A percentile compares a stretch with the other conserved stretches of the same genome.
Evolutionary conservation across 2,888 invertebrate genomes (phyloP).

Genomic region (Ligdia adustata): DNA sequence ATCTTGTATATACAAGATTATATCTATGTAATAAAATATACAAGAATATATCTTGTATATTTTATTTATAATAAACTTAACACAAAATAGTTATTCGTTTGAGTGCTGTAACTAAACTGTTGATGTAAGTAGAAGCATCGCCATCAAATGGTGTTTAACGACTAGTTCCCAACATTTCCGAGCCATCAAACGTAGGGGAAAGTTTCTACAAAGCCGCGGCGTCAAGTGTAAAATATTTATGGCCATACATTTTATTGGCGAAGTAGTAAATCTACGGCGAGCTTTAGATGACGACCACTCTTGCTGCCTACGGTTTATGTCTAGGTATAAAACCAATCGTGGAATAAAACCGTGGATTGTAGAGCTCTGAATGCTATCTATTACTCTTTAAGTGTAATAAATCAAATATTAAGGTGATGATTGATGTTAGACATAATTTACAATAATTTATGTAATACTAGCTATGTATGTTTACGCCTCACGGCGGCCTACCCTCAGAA

Average conservation of each 20-base stretch:
- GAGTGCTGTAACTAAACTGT: too few relatives aligned
- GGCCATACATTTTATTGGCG: slow-evolving; percentile 41
- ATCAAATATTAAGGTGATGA: too few relatives aligned
- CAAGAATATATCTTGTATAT: too few relatives aligned
- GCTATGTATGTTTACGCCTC: too few relatives aligned
- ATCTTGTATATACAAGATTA: neutral
- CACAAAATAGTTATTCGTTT: too few relatives aligned
- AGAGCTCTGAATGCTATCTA: slow-evolving; percentile 10
- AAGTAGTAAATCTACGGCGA: slow-evolving; percentile 42
- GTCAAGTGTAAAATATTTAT: slow-evolving; percentile 47
- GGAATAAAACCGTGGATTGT: slow-evolving; percentile 5
- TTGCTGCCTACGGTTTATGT: slow-evolving; percentile 28
- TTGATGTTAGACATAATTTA: too few relatives aligned
- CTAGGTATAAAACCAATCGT: slow-evolving; percentile 12
- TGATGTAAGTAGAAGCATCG: too few relatives aligned
- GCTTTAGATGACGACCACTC: slow-evolving; percentile 30
- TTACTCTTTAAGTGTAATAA: neutral
- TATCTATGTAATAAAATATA: neutral
- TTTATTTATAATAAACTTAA: too few relatives aligned
- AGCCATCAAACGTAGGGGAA: slow-evolving; percentile 28
- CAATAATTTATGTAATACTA: too few relatives aligned
- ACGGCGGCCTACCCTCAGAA: too few relatives aligned
- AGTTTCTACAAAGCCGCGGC: slow-evolving; percentile 38
- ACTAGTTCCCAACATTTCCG: slow-evolving; percentile 14
- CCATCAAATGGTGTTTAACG: slow-evolving; percentile 2